Evolutionary conservation across 2,888 invertebrate species (phyloP), one percentile per base, ranked within the genome.

Genomic region (Aelia acuminata): DNA sequence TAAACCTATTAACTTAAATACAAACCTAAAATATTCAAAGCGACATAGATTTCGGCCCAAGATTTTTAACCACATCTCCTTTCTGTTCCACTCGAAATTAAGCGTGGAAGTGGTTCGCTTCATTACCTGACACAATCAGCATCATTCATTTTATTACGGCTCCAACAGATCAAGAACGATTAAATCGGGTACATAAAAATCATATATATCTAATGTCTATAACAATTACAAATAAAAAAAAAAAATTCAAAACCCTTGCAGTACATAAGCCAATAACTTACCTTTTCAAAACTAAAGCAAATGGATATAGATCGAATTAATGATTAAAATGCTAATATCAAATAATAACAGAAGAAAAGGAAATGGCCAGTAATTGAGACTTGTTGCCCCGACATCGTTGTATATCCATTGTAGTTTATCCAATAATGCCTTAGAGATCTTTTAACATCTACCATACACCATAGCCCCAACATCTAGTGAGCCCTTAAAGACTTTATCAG

Each of bases 381-480:
- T 80, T 80, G 80, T 47, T 70, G 63, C 63, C 63, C 63, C 63
- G 20, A 70, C 80, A 39, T 80, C 80, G n/a, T 80, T 80, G 80
- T 80, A 80, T 47, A 80, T 80, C 80, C 80, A 47, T 80, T 80
- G 63, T 70, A 35, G 63, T 35, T 70, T 35, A 70, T 70, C 63
- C 57, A 26, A 57, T 57, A 57, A 57, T 57, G 57, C 80, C 43
- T 39, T 80, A 39, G 43, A 80, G 80, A 80, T 43, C 80, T 80
- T 22, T 80, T 80, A 80, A 80, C 43, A 80, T 80, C 80, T 80
- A 80, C 80, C 80, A n/a, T 80, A n/a, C n/a, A 80, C 80, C 80
- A 80, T 80, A 43, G 80, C 80, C 80, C 80, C 43, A 80, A 80
- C n/a, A 13, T 80, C 80, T 80, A 80, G 80, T n/a, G 80, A 80